A percentile compares a stretch with the other conserved stretches of the same genome.
These are phyloP conservation scores for Punctoribates punctum DNA, from an alignment of 2,888 invertebrate species.

Conservation along the genomic window DNA sequence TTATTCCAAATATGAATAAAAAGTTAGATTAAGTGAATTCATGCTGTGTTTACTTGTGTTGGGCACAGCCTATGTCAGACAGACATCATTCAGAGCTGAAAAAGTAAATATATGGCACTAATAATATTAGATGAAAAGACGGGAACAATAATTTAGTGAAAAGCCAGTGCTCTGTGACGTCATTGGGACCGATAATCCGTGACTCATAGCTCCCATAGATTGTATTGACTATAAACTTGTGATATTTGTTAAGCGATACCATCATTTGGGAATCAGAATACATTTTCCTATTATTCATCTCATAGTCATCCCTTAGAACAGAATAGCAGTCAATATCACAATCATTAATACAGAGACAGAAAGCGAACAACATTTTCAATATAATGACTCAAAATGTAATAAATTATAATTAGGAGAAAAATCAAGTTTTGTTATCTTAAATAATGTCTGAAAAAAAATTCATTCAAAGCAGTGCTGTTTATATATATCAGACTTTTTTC, in stretches of 20 bases:
- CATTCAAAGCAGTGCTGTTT: neutral
- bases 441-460: conserved; percentile 11
- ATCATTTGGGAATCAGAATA: conserved; percentile 32
- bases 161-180: conserved; percentile 30
- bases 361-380: conserved; percentile 6
- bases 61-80: too few relatives aligned
- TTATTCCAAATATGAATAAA: neutral
- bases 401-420: conserved; percentile 23
- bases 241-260: conserved; percentile 32
- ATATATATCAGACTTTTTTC: neutral
- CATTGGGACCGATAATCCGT: conserved; percentile 35
- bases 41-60: conserved; percentile 28
- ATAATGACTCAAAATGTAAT: neutral
- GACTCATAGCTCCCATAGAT: conserved; percentile 32
- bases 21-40: conserved; percentile 8
- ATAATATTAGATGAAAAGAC: conserved; percentile 32
- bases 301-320: neutral
- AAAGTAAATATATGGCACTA: conserved; percentile 34
- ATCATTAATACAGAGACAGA: neutral
- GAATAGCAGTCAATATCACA: neutral
- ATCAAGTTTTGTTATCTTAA: conserved; percentile 8
- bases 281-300: conserved; percentile 25
- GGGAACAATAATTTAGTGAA: conserved; percentile 29
- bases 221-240: neutral
- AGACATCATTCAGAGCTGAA: neutral